Base-by-base conservation (phyloP, 1,140 invertebrate genomes). In the Schlechtendalia chinensis region DNA sequence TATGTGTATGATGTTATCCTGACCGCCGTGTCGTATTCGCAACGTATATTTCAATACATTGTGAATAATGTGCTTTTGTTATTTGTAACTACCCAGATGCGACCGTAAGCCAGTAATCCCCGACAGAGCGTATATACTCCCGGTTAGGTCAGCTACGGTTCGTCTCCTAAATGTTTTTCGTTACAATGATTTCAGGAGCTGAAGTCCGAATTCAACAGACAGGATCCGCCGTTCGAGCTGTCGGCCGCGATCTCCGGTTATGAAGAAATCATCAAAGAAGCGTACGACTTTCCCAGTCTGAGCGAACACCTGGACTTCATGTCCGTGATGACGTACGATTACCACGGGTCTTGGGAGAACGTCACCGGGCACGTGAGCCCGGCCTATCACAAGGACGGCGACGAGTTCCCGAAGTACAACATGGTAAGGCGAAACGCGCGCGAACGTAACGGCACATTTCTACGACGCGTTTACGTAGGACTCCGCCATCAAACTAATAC, bases 281-380 rank as follows among this genome's bases (percentile, higher is more conserved):
- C 92, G 0, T 97, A 96, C 83, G 93, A 97, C 82, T 86, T 96
- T 1, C 85, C 87, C 0, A 85, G 88, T 2, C 86, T 97, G 29
- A 91, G 90, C 0, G 85, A 88, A n/a, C 85, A 89, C 59, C 89
- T 91, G 11, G 93, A 96, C 83, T 95, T 96, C 83, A 88, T 96
- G 84, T 93, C 93, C 1, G 90, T 96, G 0, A 95, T 96, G 93
- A 91, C 91, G 0, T 96, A 95, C 80, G 95, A 96, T 84, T 95
- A 94, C 84, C 93, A 96, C 83, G 94, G 94, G 0, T 90, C 91
- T 10, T 96, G 94, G 94, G 94, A 96, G 84, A 85, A 88, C 4
- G 87, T 87, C 82, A 93, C 93, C 0, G 93, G 93, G 0, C 94
- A 96, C 84, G 89, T 96, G 6, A 93, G 93, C 83, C 94, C 95